phyloP scores from a whole-genome alignment of 2,113 vertebrate species.

The Gymnocephalus cernua region DNA sequence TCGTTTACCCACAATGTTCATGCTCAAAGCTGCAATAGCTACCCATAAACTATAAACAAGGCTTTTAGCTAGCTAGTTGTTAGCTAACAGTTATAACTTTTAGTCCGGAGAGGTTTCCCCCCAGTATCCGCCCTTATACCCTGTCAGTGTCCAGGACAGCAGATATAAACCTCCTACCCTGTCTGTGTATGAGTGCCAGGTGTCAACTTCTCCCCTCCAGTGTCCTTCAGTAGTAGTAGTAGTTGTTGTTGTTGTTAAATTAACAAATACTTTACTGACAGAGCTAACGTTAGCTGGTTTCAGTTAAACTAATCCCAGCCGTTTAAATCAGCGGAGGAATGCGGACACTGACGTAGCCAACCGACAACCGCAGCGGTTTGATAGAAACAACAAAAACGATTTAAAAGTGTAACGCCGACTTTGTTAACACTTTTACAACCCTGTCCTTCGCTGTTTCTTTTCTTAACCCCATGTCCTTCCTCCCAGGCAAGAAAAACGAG shows the following conservation, averaged over 20 bases:
- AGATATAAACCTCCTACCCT: slow-evolving; percentile 21
- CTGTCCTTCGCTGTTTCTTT: neutral
- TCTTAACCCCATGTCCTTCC: neutral
- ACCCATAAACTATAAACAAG: neutral
- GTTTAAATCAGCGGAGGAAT: slow-evolving; percentile 76
- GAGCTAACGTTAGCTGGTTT: slow-evolving; percentile 31
- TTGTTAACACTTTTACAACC: neutral
- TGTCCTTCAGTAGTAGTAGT: neutral
- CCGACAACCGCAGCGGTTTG: neutral
- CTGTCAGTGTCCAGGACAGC: slow-evolving; percentile 49
- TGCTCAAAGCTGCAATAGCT: neutral
- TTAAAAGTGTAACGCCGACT: neutral
- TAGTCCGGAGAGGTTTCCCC: neutral
- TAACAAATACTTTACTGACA: accelerated
- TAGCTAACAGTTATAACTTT: slow-evolving; percentile 34
- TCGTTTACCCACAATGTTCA: neutral
- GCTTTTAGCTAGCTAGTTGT: slow-evolving; percentile 12
- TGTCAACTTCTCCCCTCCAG: slow-evolving; percentile 43
- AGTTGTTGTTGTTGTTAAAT: neutral
- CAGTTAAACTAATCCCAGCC: slow-evolving; percentile 45
- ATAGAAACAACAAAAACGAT: neutral
- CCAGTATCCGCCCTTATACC: slow-evolving; percentile 72
- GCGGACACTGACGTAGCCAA: slow-evolving; percentile 75
- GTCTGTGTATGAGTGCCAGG: neutral
- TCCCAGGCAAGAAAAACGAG: neutral